A percentile compares a stretch with the other conserved stretches of the same genome.
phyloP scores from a whole-genome alignment of 2,888 invertebrate species.

The Cephus runcator region DNA sequence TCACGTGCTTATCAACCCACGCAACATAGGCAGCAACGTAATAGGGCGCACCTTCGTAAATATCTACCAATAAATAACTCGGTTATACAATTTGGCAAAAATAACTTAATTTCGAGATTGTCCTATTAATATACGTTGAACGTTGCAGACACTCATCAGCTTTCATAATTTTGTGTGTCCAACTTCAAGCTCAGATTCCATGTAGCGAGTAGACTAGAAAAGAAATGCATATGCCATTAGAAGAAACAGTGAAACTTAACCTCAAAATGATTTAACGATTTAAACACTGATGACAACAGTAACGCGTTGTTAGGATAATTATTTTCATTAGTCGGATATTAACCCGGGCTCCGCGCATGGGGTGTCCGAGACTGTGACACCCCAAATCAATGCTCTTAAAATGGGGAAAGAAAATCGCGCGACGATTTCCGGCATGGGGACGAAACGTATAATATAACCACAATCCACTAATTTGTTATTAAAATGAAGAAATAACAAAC shows the following conservation, averaged over 20 bases:
- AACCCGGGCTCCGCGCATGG: too few relatives aligned
- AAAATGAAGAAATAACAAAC: not conserved
- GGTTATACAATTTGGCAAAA: not conserved
- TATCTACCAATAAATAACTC: not conserved
- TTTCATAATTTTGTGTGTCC: too few relatives aligned
- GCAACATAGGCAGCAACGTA: not conserved
- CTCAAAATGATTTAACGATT: not conserved
- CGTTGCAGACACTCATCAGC: too few relatives aligned
- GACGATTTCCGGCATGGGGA: too few relatives aligned
- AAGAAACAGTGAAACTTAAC: too few relatives aligned
- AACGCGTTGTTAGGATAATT: too few relatives aligned
- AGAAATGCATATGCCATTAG: not conserved
- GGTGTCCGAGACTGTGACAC: too few relatives aligned
- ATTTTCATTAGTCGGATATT: too few relatives aligned
- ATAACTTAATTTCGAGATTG: not conserved
- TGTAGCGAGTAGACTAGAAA: not conserved
- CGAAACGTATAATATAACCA: not conserved
- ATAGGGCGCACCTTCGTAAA: not conserved
- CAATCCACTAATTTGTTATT: not conserved
- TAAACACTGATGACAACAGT: not conserved
- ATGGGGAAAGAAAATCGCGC: too few relatives aligned
- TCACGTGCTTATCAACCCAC: not conserved
- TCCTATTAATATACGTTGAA: not conserved
- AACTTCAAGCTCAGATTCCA: not conserved
- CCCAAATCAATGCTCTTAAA: too few relatives aligned